Percentiles rank a stretch among this genome's conserved stretches.
Evolutionary conservation across 2,888 invertebrate species (phyloP).

Genomic region (Amitus sp.): DNA sequence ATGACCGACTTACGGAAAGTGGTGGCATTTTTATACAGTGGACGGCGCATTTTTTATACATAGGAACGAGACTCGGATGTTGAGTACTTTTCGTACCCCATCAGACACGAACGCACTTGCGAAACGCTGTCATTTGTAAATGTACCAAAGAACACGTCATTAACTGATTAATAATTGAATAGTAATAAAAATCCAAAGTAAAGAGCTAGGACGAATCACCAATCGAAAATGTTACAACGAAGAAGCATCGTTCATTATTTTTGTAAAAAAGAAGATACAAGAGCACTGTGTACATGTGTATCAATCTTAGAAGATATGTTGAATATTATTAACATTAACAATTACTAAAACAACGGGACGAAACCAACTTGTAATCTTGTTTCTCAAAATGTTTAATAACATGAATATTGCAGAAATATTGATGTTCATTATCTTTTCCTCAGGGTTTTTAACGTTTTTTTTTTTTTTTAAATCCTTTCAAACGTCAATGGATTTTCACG

Average conservation of each 20-base stretch:
- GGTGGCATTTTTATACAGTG: slow-evolving; percentile 61
- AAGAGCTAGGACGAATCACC: slow-evolving; percentile 47
- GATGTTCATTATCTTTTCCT: slow-evolving; percentile 20
- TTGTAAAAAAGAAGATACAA: slow-evolving; percentile 53
- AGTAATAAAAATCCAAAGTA: slow-evolving; percentile 45
- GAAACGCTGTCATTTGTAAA: slow-evolving; percentile 61
- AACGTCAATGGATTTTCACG: background rate
- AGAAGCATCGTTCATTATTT: slow-evolving; percentile 63
- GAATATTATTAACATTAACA: slow-evolving; percentile 53
- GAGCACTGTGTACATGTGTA: slow-evolving; percentile 55
- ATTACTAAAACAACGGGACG: slow-evolving; percentile 47
- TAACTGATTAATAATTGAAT: slow-evolving; percentile 40
- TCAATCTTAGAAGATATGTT: slow-evolving; percentile 61
- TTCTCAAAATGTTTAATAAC: slow-evolving; percentile 57
- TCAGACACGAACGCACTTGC: slow-evolving; percentile 42
- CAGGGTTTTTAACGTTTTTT: background rate
- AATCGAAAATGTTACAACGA: slow-evolving; percentile 56
- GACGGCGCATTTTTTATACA: slow-evolving; percentile 54
- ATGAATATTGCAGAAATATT: slow-evolving; percentile 51
- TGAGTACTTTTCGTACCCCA: too few species aligned
- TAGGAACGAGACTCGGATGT: slow-evolving; percentile 23
- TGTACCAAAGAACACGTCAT: slow-evolving; percentile 62
- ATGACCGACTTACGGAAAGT: slow-evolving; percentile 54
- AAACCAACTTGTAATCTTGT: slow-evolving; percentile 59
- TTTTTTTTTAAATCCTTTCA: background rate